Base-by-base conservation (phyloP, 2,113 vertebrate species). In the Trogon melanurus region DNA sequence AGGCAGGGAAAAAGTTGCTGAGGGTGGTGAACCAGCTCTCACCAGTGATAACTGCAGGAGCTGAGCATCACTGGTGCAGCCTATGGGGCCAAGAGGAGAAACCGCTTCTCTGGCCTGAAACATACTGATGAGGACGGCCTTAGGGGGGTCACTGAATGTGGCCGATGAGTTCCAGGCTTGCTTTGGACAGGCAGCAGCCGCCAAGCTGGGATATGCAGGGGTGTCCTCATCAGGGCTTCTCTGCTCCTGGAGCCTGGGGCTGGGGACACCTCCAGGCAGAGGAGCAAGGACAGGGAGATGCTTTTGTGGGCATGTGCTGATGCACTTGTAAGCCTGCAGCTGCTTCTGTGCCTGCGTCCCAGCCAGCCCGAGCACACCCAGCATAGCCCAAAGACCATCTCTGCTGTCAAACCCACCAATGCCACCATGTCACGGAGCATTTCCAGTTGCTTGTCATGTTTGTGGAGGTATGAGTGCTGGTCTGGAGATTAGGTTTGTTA, bases 111-210 rank as follows among this genome's bases (percentile, higher is more conserved):
- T 61, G 58, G 22, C 11, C 78, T 54, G 47, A 45, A 74, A 20
- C 0, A 0, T 16, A 36, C 32, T 3, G 1, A 5, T 29, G n/a
- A 78, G 16, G 12, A 50, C 23, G 53, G 36, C 30, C 21, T 70
- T 41, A 34, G 0, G 41, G 0, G 26, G 17, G 44, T 27, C 57
- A 54, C n/a, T 1, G 2, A 32, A 32, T 0, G 4, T 1, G 6
- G 20, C 36, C 78, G n/a, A 53, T 34, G 9, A 6, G 12, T n/a
- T 79, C 45, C 21, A 2, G 8, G 30, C 27, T 41, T 27, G 25
- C 30, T 67, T 30, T 36, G 36, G 64, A 76, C 60, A 32, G 73
- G 54, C 78, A 80, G 85, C 38, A 56, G 64, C 45, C 73, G 32
- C 50, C 30, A 7, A 56, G 45, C 48, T 3, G 3, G 17, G 36